Base-by-base conservation (phyloP, 2,797 vertebrate genomes). In the Jordanella pulchra region DNA sequence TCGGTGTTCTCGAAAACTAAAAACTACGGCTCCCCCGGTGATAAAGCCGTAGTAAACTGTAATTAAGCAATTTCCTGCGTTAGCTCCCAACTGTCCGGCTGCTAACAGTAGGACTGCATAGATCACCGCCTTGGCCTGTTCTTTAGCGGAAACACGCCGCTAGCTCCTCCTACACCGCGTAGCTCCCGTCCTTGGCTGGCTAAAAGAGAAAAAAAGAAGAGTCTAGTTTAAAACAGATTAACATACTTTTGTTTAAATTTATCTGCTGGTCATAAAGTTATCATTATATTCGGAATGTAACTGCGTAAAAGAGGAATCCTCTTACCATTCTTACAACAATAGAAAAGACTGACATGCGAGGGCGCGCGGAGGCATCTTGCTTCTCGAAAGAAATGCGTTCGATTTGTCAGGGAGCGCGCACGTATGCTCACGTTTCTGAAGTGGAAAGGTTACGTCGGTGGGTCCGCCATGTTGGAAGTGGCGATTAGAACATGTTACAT, bases 81-180 rank as follows among this genome's bases (percentile, higher is more conserved):
- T 80, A 48, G 32, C 77, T 39, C 81, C 75, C 56, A 53, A 63
- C 68, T 58, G 75, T 72, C 80, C 70, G 69, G 74, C 72, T 60
- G 61, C 69, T 85, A 76, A 87, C 82, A 54, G 77, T 65, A 45
- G 65, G 66, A 71, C 85, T 58, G 79, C 85, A 65, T 65, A 76
- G 84, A 83, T 83, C 79, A 83, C 88, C 79, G 89, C 86, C 82
- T 88, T 81, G 90, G 92, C 91, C 92, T 91, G 90, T 61, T 93
- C 81, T 84, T n/a, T 80, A 93, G 91, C 93, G 94, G 95, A 95
- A 95, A 94, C 93, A 92, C 93, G 92, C 92, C 83, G 90, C 83
- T 89, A 77, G 92, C 93, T 92, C 94, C 93, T 91, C 92, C 93
- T 87, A 89, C 90, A 61, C 80, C 53, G 65, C 23, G 68, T 48